These are phyloP conservation scores for Craterocephalus amniculus DNA, from an alignment of 2,797 vertebrate genomes.

Conservation along the genomic window DNA sequence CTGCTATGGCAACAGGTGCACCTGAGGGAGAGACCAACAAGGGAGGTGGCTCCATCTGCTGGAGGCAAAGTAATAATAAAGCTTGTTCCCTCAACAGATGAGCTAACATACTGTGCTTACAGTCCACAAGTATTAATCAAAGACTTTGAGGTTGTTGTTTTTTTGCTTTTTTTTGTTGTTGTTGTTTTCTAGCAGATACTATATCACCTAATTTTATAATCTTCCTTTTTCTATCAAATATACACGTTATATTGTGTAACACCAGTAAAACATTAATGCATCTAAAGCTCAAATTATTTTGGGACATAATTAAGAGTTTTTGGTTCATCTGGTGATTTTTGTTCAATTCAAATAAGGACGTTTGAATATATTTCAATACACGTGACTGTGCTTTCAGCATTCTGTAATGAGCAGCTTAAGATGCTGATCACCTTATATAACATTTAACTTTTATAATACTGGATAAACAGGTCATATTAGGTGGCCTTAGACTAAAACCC, in stretches of 20 bases:
- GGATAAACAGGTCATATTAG: background rate
- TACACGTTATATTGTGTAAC: background rate
- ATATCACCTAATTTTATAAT: background rate
- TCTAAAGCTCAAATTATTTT: background rate
- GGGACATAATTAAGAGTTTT: background rate
- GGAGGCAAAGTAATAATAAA: slow-evolving; percentile 39
- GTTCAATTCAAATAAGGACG: background rate
- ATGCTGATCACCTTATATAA: background rate
- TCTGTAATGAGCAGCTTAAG: background rate
- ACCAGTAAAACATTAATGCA: background rate
- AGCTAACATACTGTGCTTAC: background rate
- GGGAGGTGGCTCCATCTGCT: slow-evolving; percentile 68
- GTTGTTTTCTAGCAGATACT: background rate
- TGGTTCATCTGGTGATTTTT: background rate
- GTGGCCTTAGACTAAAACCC: background rate
- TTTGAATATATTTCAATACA: background rate
- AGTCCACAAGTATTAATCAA: background rate
- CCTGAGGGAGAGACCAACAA: slow-evolving; percentile 55
- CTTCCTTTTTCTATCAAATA: background rate
- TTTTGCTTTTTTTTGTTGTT: too few species aligned
- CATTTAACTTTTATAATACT: background rate
- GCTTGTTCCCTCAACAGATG: background rate
- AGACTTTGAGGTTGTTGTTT: background rate
- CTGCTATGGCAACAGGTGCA: slow-evolving; percentile 87
- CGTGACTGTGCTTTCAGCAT: background rate